Percentiles rank a stretch among this genome's conserved stretches.
Evolutionary conservation across 1,140 invertebrate genomes (phyloP).

Genomic region (Pachyrhynchus sulphureomaculatus): DNA sequence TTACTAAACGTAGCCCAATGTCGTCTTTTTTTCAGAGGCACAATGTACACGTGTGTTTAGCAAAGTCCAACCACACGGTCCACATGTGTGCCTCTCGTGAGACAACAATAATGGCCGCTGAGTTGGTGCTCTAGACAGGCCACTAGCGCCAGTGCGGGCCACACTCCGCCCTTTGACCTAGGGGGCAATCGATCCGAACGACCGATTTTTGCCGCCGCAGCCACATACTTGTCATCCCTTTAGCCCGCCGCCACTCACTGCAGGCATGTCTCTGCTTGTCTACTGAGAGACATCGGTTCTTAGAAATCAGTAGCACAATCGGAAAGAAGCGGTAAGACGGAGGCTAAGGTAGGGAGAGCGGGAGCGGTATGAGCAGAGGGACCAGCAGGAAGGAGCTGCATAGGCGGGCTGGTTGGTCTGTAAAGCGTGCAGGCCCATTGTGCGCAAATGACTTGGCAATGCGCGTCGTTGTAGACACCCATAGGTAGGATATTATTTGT

Average conservation of each 20-base stretch:
- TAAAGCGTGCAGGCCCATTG: not conserved
- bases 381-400: constrained; percentile 25
- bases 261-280: constrained; percentile 16
- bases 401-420: constrained; percentile 24
- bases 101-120: not conserved
- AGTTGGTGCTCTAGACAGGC: constrained; percentile 6
- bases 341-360: constrained; percentile 17
- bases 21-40: constrained; percentile 36
- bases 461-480: constrained; percentile 9
- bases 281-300: not conserved
- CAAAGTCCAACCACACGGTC: constrained; percentile 24
- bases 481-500: constrained; percentile 35
- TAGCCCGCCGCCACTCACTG: constrained; percentile 17
- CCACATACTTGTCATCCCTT: constrained; percentile 8
- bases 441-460: constrained; percentile 5
- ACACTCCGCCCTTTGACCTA: constrained; percentile 3
- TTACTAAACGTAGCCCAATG: constrained; percentile 27
- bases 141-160: no score
- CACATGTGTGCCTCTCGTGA: constrained; percentile 29
- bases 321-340: constrained; percentile 9
- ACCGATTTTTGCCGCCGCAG: constrained; percentile 21
- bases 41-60: constrained; percentile 25
- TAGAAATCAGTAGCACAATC: constrained; percentile 5
- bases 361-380: constrained; percentile 28
- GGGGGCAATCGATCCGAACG: constrained; percentile 1